These are phyloP conservation scores for Raphicerus campestris DNA, from an alignment of 2,113 vertebrate genomes.

Conservation along the genomic window DNA sequence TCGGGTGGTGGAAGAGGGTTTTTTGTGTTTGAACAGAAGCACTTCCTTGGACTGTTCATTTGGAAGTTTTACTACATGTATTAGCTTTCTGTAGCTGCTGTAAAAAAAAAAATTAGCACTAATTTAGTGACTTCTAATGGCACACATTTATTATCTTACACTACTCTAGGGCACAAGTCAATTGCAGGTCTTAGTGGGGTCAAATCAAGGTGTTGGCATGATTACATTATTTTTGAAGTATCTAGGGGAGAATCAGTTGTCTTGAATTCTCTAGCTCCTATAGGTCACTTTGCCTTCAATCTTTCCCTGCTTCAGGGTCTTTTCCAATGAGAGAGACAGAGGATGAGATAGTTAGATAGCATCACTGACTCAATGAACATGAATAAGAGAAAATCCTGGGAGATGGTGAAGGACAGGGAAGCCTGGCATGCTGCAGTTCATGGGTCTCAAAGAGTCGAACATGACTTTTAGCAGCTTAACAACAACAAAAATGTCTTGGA, in stretches of 20 bases:
- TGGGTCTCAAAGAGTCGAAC: neutral
- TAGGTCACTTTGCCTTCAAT: neutral
- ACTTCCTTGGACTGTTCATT: neutral
- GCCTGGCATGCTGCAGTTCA: neutral
- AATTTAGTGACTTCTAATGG: neutral
- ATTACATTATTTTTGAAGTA: neutral
- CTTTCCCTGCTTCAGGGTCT: neutral
- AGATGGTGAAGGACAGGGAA: neutral
- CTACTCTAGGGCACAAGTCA: neutral
- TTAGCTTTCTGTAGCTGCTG: neutral
- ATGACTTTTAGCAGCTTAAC: neutral
- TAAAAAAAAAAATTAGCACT: neutral
- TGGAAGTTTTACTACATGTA: neutral
- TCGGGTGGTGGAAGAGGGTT: neutral
- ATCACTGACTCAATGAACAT: neutral
- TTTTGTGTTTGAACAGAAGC: neutral
- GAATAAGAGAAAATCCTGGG: neutral
- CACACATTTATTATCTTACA: neutral
- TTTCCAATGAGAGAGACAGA: neutral
- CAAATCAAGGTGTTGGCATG: neutral
- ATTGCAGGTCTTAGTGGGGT: neutral
- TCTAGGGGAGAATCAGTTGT: neutral
- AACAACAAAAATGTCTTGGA: neutral
- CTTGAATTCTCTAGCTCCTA: neutral
- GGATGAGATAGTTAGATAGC: neutral